phyloP scores from a whole-genome alignment of 2,888 invertebrate species.

The Incurvaria masculella region DNA sequence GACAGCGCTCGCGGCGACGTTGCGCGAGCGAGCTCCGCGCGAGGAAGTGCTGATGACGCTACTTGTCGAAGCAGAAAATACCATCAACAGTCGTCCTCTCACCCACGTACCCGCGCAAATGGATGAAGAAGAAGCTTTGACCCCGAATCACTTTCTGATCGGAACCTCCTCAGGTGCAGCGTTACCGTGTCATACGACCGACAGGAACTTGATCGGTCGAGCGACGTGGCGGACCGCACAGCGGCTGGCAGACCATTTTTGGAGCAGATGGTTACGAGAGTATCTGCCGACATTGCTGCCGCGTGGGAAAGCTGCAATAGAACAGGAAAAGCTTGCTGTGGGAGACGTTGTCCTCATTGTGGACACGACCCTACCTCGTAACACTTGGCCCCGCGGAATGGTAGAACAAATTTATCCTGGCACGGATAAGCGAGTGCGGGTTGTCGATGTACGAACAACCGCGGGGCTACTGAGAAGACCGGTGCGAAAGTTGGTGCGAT shows the following conservation, averaged over 20 bases:
- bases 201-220: neutral
- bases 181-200: neutral
- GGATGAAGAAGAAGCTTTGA: neutral
- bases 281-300: slow-evolving; percentile 1
- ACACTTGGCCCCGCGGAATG: slow-evolving; percentile 3
- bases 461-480: neutral
- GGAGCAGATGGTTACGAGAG: slow-evolving; percentile 5
- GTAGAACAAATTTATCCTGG: slow-evolving; percentile 1
- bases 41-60: slow-evolving; percentile 3
- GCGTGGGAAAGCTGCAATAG: neutral
- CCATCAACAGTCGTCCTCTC: slow-evolving; percentile 1
- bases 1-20: neutral
- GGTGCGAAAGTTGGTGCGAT: neutral
- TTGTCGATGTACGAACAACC: slow-evolving; percentile 3
- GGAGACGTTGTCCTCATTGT: slow-evolving; percentile 4
- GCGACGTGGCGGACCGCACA: slow-evolving; percentile 2
- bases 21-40: neutral
- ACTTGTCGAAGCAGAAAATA: slow-evolving; percentile 2
- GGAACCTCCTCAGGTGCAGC: neutral
- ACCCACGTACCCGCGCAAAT: neutral
- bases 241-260: slow-evolving; percentile 5
- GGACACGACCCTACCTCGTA: slow-evolving; percentile 3
- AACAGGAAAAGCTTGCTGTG: neutral
- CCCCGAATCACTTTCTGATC: neutral
- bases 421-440: slow-evolving; percentile 3